phyloP scores from a whole-genome alignment of 2,113 vertebrate species.

The Festucalex cinctus region DNA sequence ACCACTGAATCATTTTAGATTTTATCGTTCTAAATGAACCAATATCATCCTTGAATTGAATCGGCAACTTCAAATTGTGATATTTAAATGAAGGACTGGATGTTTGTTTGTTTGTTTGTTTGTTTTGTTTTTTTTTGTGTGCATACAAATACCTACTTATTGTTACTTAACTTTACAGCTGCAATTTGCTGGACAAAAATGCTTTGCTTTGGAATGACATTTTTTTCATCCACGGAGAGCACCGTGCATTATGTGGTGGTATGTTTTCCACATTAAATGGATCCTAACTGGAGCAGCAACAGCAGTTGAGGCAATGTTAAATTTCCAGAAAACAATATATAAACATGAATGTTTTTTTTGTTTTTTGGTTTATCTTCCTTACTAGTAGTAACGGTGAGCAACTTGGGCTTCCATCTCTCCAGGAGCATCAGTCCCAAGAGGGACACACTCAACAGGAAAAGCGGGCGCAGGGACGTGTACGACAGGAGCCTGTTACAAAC shows the following conservation, averaged over 20 bases:
- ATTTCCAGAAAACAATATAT: not conserved
- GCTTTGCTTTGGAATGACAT: not conserved
- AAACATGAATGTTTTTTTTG: not conserved
- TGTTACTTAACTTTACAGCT: not conserved
- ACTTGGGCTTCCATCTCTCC: constrained; percentile 89
- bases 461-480: constrained; percentile 84
- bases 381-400: constrained; percentile 80
- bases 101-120: too few species aligned
- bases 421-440: constrained; percentile 84
- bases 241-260: too few species aligned
- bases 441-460: constrained; percentile 86
- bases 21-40: too few species aligned
- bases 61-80: too few species aligned
- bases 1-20: too few species aligned
- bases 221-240: too few species aligned
- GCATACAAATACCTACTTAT: not conserved
- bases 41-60: too few species aligned
- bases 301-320: too few species aligned
- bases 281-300: too few species aligned
- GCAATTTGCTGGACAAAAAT: not conserved
- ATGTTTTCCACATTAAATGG: not conserved
- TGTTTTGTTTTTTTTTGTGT: not conserved
- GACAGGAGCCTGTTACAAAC: constrained; percentile 82
- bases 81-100: too few species aligned
- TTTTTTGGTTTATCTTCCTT: too few species aligned